Base-by-base conservation (phyloP, 1,140 invertebrate species). In the Heliconius hermathena region DNA sequence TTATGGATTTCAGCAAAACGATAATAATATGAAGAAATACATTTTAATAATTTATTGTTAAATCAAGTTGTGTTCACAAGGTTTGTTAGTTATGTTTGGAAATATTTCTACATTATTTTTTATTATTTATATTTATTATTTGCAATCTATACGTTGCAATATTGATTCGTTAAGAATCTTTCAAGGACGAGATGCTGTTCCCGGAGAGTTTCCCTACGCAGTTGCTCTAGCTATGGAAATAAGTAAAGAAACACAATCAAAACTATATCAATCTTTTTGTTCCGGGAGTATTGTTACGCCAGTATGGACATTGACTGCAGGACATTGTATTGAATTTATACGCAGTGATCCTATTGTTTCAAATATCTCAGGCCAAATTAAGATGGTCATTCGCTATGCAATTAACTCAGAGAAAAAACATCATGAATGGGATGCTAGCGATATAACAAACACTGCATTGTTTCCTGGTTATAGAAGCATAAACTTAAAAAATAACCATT, bases 111-210 rank as follows among this genome's bases (percentile, higher is more conserved):
- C 38, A 41, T 41, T 41, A 1, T 2, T 41, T 41, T 41, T 41
- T 41, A 41, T 41, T 11, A 41, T 41, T 41, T 41, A 0, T 41
- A 11, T 11, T 9, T 41, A 41, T 3, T 46, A 46, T 46, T 46
- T 46, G 2, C 41, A 46, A 46, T 46, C 41, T 46, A 13, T 46
- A 46, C 41, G 11, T 46, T 46, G 41, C 13, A 46, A 46, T 46
- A 46, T 46, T 13, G 41, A 46, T 46, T 46, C 41, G 13, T 66
- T 66, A 66, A 66, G 57, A 66, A 22, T 66, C 3, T 66, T 66
- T 66, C 57, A 66, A 66, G 57, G 57, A 26, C 57, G 57, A n/a
- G 57, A 66, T 26, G 57, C 57, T 66, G 22, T 66, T 66, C 57
- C 57, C 26, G 57, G 57, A 26, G 57, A 66, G 11, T 66, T 66